A percentile compares a stretch with the other conserved stretches of the same genome.
phyloP scores from a whole-genome alignment of 2,888 invertebrate species.

The Phaedon cochleariae region DNA sequence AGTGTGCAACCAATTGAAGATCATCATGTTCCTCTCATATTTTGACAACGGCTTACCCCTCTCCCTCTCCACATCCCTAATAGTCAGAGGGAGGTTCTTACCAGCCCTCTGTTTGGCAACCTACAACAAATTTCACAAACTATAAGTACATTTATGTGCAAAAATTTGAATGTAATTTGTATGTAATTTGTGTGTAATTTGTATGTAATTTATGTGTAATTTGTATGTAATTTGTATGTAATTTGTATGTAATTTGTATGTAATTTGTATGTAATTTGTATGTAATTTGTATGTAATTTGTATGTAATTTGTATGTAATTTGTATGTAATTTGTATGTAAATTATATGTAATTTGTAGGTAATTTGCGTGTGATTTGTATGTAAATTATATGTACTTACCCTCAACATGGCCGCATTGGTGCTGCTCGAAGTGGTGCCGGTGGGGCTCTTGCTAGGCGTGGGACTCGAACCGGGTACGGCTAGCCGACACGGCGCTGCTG shows the following conservation, averaged over 20 bases:
- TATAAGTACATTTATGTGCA: too few relatives aligned
- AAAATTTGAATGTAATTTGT: too few relatives aligned
- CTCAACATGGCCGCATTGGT: conserved; percentile 59
- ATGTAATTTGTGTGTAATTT: too few relatives aligned
- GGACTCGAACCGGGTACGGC: conserved; percentile 60
- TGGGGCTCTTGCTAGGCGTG: conserved; percentile 51
- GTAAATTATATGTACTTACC: not conserved
- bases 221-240: too few relatives aligned
- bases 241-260: too few relatives aligned
- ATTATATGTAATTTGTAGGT: not conserved
- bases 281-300: too few relatives aligned
- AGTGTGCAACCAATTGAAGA: conserved; percentile 93
- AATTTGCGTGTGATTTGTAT: not conserved
- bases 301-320: too few relatives aligned
- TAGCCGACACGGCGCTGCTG: conserved; percentile 55
- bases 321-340: too few relatives aligned
- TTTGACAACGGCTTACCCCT: conserved; percentile 86
- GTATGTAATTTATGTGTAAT: too few relatives aligned
- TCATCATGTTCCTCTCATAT: conserved; percentile 94
- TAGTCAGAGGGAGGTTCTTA: conserved; percentile 71
- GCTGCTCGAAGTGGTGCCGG: conserved; percentile 59
- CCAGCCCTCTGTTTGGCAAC: conserved; percentile 63
- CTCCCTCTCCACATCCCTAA: conserved; percentile 82
- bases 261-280: too few relatives aligned
- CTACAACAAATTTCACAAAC: not conserved